Evolutionary conservation across 2,888 invertebrate genomes (phyloP).

Genomic region (Fragum whitleyi): DNA sequence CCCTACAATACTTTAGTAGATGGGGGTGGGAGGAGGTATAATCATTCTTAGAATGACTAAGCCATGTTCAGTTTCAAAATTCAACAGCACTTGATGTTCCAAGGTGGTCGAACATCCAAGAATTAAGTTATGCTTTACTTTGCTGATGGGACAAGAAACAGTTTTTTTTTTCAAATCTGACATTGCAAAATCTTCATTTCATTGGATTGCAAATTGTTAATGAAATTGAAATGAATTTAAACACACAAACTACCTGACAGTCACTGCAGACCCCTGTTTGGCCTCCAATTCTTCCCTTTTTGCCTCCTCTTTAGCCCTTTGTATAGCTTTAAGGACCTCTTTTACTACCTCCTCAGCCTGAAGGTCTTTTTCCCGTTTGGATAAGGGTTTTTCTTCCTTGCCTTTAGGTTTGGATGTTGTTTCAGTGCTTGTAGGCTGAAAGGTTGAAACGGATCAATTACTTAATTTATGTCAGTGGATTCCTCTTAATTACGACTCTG

Average conservation of each 20-base stretch:
- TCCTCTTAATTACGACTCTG: too few species aligned
- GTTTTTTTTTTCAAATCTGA: background rate
- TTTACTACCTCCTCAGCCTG: conserved; percentile 73
- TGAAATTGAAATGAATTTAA: too few species aligned
- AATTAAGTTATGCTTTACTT: too few species aligned
- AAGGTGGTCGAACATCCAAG: too few species aligned
- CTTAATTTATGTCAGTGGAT: too few species aligned
- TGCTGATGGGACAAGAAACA: too few species aligned
- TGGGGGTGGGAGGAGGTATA: too few species aligned
- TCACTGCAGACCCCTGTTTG: conserved; percentile 62
- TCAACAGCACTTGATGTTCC: too few species aligned
- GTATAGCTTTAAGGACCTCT: conserved; percentile 72
- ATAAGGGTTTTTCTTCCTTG: conserved; percentile 68
- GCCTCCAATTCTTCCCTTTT: conserved; percentile 51
- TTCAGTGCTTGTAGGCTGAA: conserved; percentile 35
- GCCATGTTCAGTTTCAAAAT: too few species aligned
- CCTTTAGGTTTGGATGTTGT: conserved; percentile 52
- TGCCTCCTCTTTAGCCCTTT: conserved; percentile 68
- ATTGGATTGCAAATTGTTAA: background rate
- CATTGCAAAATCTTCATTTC: background rate
- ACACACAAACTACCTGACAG: conserved; percentile 73
- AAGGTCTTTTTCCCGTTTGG: conserved; percentile 57
- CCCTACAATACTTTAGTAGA: too few species aligned
- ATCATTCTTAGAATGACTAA: too few species aligned
- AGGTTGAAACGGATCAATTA: background rate